These are phyloP conservation scores for Drosophila greeni DNA, from an alignment of 2,888 invertebrate genomes.

Conservation along the genomic window DNA sequence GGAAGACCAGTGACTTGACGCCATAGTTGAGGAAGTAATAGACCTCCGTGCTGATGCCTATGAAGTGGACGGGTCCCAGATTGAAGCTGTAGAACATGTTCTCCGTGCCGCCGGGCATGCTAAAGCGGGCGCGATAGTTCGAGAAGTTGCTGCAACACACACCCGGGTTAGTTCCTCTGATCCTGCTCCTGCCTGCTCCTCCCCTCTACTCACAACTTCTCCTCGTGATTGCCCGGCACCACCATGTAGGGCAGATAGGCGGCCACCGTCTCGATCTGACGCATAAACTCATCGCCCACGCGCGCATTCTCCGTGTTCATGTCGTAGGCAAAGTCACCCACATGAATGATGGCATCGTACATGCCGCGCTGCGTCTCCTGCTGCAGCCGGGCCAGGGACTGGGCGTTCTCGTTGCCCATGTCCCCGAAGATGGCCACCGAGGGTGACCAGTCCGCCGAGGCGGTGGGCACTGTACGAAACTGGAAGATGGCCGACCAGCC, in stretches of 20 bases:
- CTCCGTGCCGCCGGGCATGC: slow-evolving; percentile 89
- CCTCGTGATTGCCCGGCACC: slow-evolving; percentile 94
- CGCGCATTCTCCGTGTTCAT: slow-evolving; percentile 89
- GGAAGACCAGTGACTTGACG: slow-evolving; percentile 86
- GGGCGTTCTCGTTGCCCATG: slow-evolving; percentile 94
- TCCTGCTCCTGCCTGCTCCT: slow-evolving; percentile 79
- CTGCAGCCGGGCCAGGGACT: slow-evolving; percentile 90
- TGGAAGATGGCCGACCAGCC: slow-evolving; percentile 91
- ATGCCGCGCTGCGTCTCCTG: slow-evolving; percentile 88
- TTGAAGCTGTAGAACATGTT: slow-evolving; percentile 92
- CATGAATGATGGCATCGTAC: slow-evolving; percentile 93
- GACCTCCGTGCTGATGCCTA: slow-evolving; percentile 95
- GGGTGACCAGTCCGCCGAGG: slow-evolving; percentile 86
- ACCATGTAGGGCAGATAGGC: slow-evolving; percentile 95
- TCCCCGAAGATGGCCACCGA: slow-evolving; percentile 94
- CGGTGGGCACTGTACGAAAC: slow-evolving; percentile 85
- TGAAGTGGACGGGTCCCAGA: slow-evolving; percentile 92
- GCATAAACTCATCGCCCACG: slow-evolving; percentile 96
- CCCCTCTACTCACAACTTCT: slow-evolving; percentile 84
- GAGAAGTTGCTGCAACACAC: slow-evolving; percentile 89
- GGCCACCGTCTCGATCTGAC: slow-evolving; percentile 94
- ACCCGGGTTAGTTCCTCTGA: slow-evolving; percentile 1
- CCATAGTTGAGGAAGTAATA: slow-evolving; percentile 97
- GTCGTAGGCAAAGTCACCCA: slow-evolving; percentile 97
- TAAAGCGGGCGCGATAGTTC: slow-evolving; percentile 94